Percentiles rank a stretch among this genome's conserved stretches.
These are phyloP conservation scores for Brachyistius frenatus DNA, from an alignment of 2,113 vertebrate species.

Conservation along the genomic window DNA sequence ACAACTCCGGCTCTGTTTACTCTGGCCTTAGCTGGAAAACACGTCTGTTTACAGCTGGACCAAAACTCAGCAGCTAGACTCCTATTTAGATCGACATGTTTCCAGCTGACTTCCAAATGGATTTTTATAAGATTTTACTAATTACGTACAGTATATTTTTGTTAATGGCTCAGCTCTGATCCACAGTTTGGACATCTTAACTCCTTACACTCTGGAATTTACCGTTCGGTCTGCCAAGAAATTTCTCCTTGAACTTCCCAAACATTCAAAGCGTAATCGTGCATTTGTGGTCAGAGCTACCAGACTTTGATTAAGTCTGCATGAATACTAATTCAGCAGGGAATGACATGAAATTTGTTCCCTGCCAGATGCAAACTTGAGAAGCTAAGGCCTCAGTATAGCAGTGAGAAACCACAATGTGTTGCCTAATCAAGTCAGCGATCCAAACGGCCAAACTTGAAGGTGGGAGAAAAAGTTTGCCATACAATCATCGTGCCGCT, in stretches of 20 bases:
- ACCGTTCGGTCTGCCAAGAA: constrained; percentile 13
- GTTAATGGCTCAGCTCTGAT: constrained; percentile 13
- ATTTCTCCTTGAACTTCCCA: constrained; percentile 29
- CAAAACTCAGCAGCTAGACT: constrained; percentile 3
- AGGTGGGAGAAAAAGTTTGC: not conserved
- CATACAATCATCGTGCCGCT: not conserved
- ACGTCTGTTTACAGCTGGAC: not conserved
- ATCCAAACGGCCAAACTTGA: not conserved
- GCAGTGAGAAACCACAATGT: not conserved
- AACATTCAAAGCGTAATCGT: constrained; percentile 6
- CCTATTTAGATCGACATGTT: not conserved
- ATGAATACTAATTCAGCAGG: not conserved
- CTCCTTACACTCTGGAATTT: constrained; percentile 25
- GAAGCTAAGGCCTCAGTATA: not conserved
- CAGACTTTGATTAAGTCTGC: not conserved
- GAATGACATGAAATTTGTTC: not conserved
- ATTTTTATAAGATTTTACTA: not conserved
- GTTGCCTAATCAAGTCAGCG: not conserved
- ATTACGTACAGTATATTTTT: not conserved
- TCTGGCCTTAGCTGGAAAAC: constrained; percentile 5
- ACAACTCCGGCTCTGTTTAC: constrained; percentile 18
- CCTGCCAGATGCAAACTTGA: not conserved
- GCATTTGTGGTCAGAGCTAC: constrained; percentile 6
- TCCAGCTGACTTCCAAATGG: not conserved
- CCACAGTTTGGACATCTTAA: constrained; percentile 9